Evolutionary conservation across 2,113 vertebrate genomes (phyloP).

Genomic region (Dermatemys mawii): DNA sequence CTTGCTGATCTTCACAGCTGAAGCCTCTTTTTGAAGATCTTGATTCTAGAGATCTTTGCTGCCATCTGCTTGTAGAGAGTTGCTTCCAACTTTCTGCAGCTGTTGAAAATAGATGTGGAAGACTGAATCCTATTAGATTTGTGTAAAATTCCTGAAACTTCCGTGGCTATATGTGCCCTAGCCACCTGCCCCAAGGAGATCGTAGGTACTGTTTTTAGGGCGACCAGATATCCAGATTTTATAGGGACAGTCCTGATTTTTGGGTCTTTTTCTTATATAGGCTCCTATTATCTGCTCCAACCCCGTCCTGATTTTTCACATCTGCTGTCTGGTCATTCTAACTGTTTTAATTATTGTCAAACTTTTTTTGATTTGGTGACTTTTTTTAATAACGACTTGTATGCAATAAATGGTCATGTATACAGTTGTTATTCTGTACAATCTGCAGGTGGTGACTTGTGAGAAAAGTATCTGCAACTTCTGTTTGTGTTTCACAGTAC

Average conservation of each 20-base stretch:
- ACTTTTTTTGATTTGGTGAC: neutral
- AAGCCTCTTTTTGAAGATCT: neutral
- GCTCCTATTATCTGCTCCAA: too few relatives aligned
- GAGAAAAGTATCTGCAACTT: neutral
- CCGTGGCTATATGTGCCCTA: neutral
- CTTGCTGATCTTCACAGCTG: neutral
- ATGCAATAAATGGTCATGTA: slow-evolving; percentile 19
- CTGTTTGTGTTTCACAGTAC: neutral
- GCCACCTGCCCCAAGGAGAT: too few relatives aligned
- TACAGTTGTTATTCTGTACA: neutral
- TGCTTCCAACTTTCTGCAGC: neutral
- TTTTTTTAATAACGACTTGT: neutral
- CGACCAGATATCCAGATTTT: too few relatives aligned
- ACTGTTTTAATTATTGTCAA: neutral
- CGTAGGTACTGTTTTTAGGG: too few relatives aligned
- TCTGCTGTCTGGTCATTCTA: too few relatives aligned
- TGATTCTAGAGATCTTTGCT: neutral
- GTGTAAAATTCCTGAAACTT: neutral
- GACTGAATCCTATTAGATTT: neutral
- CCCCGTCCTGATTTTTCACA: too few relatives aligned
- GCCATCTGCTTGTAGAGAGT: neutral
- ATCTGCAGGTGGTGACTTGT: slow-evolving; percentile 26
- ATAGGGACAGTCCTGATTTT: too few relatives aligned
- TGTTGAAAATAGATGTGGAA: neutral
- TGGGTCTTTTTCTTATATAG: too few relatives aligned